Conservation (phyloP, 2,113 vertebrate genomes). For the Dicaeum eximium region DNA sequence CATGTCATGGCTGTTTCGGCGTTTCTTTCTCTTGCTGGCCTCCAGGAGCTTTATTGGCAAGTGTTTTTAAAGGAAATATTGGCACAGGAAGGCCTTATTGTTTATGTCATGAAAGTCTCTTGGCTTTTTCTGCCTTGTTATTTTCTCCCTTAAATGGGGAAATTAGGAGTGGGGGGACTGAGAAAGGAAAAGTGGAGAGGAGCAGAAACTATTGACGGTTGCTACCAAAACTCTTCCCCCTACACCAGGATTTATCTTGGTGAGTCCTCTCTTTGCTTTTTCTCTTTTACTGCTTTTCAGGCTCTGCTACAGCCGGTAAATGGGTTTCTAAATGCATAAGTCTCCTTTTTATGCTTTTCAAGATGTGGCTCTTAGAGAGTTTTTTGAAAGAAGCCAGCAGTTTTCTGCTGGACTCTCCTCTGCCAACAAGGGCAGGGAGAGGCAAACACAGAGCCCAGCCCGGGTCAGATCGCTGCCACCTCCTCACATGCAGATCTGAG, state of each 20-base stretch:
- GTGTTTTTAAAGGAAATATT: constrained; percentile 64
- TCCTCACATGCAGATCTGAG: background rate
- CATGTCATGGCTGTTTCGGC: constrained; percentile 62
- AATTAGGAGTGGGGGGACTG: constrained; percentile 33
- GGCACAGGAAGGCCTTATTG: constrained; percentile 57
- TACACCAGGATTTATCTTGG: constrained; percentile 22
- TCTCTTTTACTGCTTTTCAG: background rate
- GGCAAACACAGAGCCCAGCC: background rate
- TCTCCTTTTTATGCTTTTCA: background rate
- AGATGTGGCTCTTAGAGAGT: background rate
- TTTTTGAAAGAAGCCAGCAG: background rate
- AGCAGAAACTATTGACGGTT: constrained; percentile 2
- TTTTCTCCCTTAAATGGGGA: constrained; percentile 63
- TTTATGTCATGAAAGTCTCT: constrained; percentile 68
- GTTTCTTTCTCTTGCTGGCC: constrained; percentile 56
- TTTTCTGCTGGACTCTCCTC: background rate
- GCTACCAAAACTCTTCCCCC: background rate
- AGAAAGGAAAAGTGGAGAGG: constrained; percentile 18
- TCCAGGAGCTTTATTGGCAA: constrained; percentile 61
- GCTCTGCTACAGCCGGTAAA: background rate
- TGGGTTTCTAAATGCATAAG: background rate
- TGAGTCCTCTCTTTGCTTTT: constrained; percentile 29
- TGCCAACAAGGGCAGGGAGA: background rate
- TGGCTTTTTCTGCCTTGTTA: constrained; percentile 64
- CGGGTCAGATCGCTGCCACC: background rate